Base-by-base conservation (phyloP, 2,888 invertebrate genomes). In the Orthonychiurus folsomi region DNA sequence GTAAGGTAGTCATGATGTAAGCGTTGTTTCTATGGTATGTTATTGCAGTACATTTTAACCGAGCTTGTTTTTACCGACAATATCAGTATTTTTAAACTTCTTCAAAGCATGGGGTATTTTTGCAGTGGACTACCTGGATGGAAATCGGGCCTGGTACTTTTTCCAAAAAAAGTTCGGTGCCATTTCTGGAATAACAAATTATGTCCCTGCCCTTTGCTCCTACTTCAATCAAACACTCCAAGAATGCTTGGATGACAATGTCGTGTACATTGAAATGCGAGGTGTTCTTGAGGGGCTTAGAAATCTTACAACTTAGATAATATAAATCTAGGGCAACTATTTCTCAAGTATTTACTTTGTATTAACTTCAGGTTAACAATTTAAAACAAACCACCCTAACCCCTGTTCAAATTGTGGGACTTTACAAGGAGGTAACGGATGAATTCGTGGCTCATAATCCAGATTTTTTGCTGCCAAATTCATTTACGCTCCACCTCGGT, bases 231-330 rank as follows among this genome's bases (percentile, higher is more conserved):
- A 83, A 64, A 83, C 82, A 0, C 76, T 88, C 1, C 76, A 79
- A 65, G 82, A 84, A 65, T 81, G 85, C 60, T 80, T 81, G 71
- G 81, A 82, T 3, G 86, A 88, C 73, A 86, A 86, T 62, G 80
- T 88, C 0, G 81, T 85, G 76, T 88, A 87, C 67, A 73, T 86
- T 23, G 88, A 88, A 76, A 77, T 88, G 1, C 79, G 88, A 58
- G 80, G 84, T n/a, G 76, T 82, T 0, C 75, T 88, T 9, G 68
- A 71, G 2, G 59, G 55, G 48, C n/a, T n/a, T n/a, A n/a, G n/a
- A n/a, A n/a, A n/a, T n/a, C n/a, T n/a, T n/a, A n/a, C n/a, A n/a
- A n/a, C n/a, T n/a, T n/a, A n/a, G n/a, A n/a, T n/a, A n/a, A n/a
- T n/a, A n/a, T n/a, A n/a, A n/a, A n/a, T n/a, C n/a, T n/a, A n/a